phyloP scores from a whole-genome alignment of 2,888 invertebrate species.

The Andrena hattorfiana region DNA sequence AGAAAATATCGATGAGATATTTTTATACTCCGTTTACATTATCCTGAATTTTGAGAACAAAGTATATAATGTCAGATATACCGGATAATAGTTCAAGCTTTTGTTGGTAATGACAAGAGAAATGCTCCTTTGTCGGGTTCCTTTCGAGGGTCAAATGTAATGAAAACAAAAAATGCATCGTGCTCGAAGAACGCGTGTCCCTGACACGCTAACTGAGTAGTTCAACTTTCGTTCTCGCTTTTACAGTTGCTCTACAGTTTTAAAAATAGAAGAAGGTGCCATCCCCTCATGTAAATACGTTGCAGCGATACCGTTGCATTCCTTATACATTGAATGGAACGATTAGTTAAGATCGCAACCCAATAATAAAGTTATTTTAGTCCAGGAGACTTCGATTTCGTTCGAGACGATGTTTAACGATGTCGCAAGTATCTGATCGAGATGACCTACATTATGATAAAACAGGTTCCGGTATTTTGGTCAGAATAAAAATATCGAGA shows the following conservation, averaged over 20 bases:
- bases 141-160: neutral
- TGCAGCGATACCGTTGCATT: neutral
- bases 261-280: conserved; percentile 56
- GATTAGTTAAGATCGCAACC: conserved; percentile 4
- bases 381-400: conserved; percentile 48
- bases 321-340: neutral
- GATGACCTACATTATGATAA: conserved; percentile 69
- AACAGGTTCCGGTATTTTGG: conserved; percentile 70
- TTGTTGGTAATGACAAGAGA: neutral
- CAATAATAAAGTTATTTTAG: conserved; percentile 31
- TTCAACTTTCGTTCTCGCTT: conserved; percentile 83
- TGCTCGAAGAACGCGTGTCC: conserved; percentile 69
- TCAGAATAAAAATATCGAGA: conserved; percentile 53
- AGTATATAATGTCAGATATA: neutral
- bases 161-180: conserved; percentile 16
- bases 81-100: neutral
- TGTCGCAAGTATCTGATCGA: conserved; percentile 63
- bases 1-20: neutral
- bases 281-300: conserved; percentile 39
- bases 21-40: neutral
- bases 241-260: conserved; percentile 71
- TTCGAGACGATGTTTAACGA: conserved; percentile 52
- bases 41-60: neutral
- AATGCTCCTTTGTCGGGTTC: neutral
- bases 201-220: conserved; percentile 83